Base-by-base conservation (phyloP, 2,888 invertebrate species). In the Seladonia tumulorum region DNA sequence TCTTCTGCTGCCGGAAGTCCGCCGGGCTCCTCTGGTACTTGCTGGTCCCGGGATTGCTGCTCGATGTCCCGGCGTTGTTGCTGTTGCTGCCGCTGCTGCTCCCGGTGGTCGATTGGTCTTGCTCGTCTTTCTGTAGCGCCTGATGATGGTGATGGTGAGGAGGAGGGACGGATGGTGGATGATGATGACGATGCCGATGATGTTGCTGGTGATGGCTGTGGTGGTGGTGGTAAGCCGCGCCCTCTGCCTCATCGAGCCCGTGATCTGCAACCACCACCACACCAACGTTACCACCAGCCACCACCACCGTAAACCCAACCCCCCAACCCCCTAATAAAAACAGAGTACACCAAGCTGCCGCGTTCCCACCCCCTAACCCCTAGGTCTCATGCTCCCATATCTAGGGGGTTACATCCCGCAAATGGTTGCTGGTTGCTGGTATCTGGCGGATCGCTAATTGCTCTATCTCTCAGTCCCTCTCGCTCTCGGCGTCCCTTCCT, bases 211-310 rank as follows among this genome's bases (percentile, higher is more conserved):
- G 93, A 91, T 93, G 92, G 93, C 92, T 93, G 93, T 94, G 94
- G 94, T 94, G 94, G 93, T 94, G 94, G 94, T 94, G 94, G 94
- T 94, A 93, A 93, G 93, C 93, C 91, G 93, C 92, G 92, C 92
- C 94, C 89, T 94, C 94, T 89, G 92, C 93, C 88, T 94, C 94
- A 93, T 93, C 93, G 92, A 94, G 93, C 92, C 93, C 94, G 92
- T 94, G 94, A 95, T 95, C 95, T 95, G 95, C 93, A 95, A 95
- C 94, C 95, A 95, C 95, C 94, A 95, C 94, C 94, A 94, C 93
- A 94, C 93, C 94, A 94, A 93, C 92, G 94, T 94, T 94, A 95
- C 95, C 94, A 93, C 94, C 94, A 94, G 94, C 94, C 94, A 94
- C 93, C 94, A 93, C 93, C 94, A 91, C 92, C 90, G 84, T 90